Base-by-base conservation (phyloP, 2,888 invertebrate species). In the Pocota personata region DNA sequence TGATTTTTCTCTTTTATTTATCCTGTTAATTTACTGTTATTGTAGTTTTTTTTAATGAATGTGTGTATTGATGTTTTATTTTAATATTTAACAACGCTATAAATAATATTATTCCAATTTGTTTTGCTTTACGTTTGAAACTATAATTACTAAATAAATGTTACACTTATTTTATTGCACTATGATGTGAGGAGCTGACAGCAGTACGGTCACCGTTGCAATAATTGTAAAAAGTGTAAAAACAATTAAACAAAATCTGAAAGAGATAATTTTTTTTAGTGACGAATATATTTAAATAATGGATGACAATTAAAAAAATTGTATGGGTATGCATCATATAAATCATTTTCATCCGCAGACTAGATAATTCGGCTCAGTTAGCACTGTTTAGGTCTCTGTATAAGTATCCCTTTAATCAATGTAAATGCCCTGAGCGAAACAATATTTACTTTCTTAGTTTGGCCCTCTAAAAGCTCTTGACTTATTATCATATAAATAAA, bases 161-260 rank as follows among this genome's bases (percentile, higher is more conserved):
- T 88, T 89, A 83, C 78, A 73, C 84, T 87, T 86, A 66, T 88
- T 86, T 95, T 95, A 97, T 95, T 97, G 97, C 93, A 98, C 98
- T 93, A 98, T 97, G 93, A 98, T 97, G 93, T 98, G 98, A 89
- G 98, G 98, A 91, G 98, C 98, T 89, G 97, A 97, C 89, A 97
- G 94, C 90, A 98, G 94, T 92, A 98, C 98, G 89, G 97, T 97
- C 90, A 97, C 96, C 89, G 98, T 98, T 90, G 98, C 97, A 92
- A 97, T 96, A 93, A 98, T 95, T 91, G 98, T 98, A 94, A 98
- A 98, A 93, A 97, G 94, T 87, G 97, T 97, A 94, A 98, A 99
- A 92, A 98, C 96, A 94, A 97, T 97, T 93, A 99, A 95, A 94
- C 98, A 98, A 93, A 98, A 96, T 94, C 97, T 95, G 93, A 92